Conservation (phyloP, 2,888 invertebrate species). For the Monochamus alternatus region DNA sequence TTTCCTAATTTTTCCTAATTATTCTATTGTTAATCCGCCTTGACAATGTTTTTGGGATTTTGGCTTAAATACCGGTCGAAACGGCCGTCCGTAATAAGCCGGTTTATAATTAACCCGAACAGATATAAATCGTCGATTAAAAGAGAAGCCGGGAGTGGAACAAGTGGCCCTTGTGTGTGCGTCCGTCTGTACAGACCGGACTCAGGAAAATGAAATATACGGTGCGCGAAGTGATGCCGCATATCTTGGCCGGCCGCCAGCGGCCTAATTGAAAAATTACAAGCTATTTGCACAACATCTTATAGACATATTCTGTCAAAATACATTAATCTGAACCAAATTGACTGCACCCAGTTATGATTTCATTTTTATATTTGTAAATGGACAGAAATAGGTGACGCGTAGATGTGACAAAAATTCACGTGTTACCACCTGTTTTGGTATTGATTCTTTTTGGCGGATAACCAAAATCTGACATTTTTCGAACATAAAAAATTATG, state of each 20-base stretch:
- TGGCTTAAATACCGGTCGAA: no score
- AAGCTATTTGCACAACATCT: constrained; percentile 39
- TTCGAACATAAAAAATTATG: no score
- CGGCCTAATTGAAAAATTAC: constrained; percentile 50
- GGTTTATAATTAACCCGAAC: not conserved
- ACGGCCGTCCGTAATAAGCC: not conserved
- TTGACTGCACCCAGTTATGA: constrained; percentile 7
- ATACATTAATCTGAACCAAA: constrained; percentile 22
- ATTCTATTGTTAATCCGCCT: no score
- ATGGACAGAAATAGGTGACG: not conserved
- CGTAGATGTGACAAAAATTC: not conserved
- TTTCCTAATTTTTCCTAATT: no score
- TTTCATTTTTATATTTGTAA: not conserved
- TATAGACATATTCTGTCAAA: constrained; percentile 43
- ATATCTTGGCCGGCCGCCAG: constrained; percentile 17
- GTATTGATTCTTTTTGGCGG: no score
- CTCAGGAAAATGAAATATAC: not conserved
- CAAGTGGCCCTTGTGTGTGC: not conserved
- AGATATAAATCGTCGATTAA: not conserved
- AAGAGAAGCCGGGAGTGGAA: not conserved
- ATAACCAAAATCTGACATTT: no score
- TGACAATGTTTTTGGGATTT: no score
- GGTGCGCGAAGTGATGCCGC: not conserved
- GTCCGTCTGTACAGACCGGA: not conserved
- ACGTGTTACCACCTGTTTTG: not conserved